Conservation (phyloP, 2,888 invertebrate species). For the Caenorhabditis angaria region DNA sequence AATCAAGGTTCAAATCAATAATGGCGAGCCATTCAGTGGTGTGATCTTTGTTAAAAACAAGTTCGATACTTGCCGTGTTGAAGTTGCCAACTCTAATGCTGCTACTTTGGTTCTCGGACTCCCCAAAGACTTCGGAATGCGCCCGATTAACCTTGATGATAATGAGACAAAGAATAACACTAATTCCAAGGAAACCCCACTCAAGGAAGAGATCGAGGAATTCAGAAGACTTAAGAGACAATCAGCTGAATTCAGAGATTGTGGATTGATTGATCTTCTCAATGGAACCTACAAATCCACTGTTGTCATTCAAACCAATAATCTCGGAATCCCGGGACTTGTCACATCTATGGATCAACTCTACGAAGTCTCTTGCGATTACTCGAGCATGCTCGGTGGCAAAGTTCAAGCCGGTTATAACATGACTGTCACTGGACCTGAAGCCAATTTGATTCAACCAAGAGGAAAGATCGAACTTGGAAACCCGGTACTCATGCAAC, state of each 20-base stretch:
- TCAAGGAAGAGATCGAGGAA: conserved; percentile 51
- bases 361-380: conserved; percentile 68
- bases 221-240: conserved; percentile 58
- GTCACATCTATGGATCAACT: conserved; percentile 72
- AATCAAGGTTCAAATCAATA: conserved; percentile 70
- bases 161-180: conserved; percentile 46
- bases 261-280: conserved; percentile 69
- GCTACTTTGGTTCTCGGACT: conserved; percentile 70
- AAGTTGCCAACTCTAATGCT: conserved; percentile 62
- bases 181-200: conserved; percentile 32
- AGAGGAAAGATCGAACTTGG: conserved; percentile 72
- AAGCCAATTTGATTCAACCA: conserved; percentile 70
- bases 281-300: conserved; percentile 71
- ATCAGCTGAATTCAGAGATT: conserved; percentile 63
- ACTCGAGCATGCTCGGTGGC: conserved; percentile 70
- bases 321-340: conserved; percentile 71
- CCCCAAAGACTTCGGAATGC: conserved; percentile 71
- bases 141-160: conserved; percentile 64
- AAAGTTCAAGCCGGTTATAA: conserved; percentile 68
- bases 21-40: conserved; percentile 67
- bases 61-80: conserved; percentile 72
- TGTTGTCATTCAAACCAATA: conserved; percentile 72
- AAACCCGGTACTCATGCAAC: conserved; percentile 72
- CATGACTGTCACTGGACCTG: conserved; percentile 71
- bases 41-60: conserved; percentile 72